These are phyloP conservation scores for Meles meles DNA, from an alignment of 2,113 vertebrate genomes.

Conservation along the genomic window DNA sequence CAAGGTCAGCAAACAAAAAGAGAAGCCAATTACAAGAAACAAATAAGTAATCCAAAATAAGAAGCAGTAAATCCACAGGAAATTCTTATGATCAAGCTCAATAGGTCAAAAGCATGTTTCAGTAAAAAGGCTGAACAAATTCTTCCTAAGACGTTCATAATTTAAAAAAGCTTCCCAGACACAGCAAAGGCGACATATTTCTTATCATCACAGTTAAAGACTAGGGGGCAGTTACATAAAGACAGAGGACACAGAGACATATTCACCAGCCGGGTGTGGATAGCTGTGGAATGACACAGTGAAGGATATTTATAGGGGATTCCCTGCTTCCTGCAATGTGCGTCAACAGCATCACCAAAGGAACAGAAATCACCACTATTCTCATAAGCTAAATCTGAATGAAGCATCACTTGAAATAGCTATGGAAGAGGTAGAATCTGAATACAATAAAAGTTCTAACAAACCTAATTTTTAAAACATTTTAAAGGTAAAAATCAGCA, in stretches of 20 bases:
- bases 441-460: conserved; percentile 40
- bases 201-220: conserved; percentile 14
- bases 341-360: conserved; percentile 71
- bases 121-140: neutral
- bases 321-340: conserved; percentile 79
- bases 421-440: conserved; percentile 31
- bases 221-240: conserved; percentile 60
- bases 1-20: conserved; percentile 57
- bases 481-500: conserved; percentile 36
- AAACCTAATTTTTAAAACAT: conserved; percentile 43
- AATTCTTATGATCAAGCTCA: conserved; percentile 27
- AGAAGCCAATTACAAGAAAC: neutral
- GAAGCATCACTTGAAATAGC: conserved; percentile 52
- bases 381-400: conserved; percentile 70
- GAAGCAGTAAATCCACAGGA: neutral
- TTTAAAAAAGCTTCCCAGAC: neutral
- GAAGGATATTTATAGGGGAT: conserved; percentile 78
- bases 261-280: conserved; percentile 69
- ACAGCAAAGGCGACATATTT: neutral
- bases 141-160: conserved; percentile 26
- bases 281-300: conserved; percentile 79
- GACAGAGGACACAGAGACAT: conserved; percentile 54
- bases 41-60: conserved; percentile 53
- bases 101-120: neutral
- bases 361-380: conserved; percentile 67